These are phyloP conservation scores for Salmo trutta DNA, from an alignment of 2,797 vertebrate genomes.

Conservation along the genomic window DNA sequence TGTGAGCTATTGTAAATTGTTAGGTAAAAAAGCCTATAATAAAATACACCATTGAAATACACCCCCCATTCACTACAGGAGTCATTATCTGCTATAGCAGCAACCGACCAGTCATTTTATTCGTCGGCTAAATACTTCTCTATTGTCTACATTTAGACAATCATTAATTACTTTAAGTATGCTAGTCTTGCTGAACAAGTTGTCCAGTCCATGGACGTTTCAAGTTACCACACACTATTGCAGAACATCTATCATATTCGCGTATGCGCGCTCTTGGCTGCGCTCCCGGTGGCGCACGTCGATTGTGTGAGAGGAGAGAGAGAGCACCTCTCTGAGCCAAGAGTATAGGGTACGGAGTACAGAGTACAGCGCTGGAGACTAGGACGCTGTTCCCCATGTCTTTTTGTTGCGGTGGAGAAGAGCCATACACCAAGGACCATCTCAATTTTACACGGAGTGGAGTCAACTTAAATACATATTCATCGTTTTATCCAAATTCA, in stretches of 20 bases:
- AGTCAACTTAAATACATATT: not conserved
- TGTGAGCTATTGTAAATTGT: not conserved
- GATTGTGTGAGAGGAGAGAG: not conserved
- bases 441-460: slow-evolving; percentile 47
- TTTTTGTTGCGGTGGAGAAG: not conserved
- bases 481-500: not conserved
- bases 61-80: not conserved
- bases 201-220: not conserved
- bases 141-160: not conserved
- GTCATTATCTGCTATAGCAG: not conserved
- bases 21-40: not conserved
- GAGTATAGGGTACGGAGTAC: not conserved
- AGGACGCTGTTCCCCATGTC: not conserved
- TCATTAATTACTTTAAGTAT: not conserved
- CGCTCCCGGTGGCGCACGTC: not conserved
- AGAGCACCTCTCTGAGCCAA: slow-evolving; percentile 3
- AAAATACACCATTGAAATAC: not conserved
- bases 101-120: not conserved
- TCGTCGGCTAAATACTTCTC: not conserved
- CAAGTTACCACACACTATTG: not conserved
- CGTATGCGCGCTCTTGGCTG: not conserved
- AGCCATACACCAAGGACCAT: slow-evolving; percentile 47
- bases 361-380: not conserved
- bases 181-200: not conserved
- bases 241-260: not conserved